A percentile compares a stretch with the other conserved stretches of the same genome.
Conservation (phyloP, 2,113 vertebrate genomes). For the Rhabdornis inornatus region DNA sequence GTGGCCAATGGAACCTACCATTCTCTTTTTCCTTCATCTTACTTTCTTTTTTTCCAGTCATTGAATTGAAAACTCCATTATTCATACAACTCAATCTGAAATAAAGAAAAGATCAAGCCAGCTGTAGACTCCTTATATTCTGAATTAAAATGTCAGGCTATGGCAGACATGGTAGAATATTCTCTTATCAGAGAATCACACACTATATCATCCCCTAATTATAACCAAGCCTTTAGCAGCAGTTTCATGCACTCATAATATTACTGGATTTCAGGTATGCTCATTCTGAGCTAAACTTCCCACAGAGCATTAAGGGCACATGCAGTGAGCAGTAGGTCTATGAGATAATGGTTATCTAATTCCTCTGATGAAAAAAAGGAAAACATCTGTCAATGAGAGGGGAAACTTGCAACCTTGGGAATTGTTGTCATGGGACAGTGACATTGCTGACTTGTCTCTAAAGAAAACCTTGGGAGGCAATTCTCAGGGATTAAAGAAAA, state of each 20-base stretch:
- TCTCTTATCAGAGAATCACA: background rate
- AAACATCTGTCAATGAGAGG: background rate
- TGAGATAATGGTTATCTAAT: background rate
- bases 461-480: background rate
- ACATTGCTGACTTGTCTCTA: background rate
- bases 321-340: background rate
- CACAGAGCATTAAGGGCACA: constrained; percentile 3
- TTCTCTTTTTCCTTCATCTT: background rate
- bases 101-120: constrained; percentile 32
- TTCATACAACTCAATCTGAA: constrained; percentile 7
- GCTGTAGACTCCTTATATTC: background rate
- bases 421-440: background rate
- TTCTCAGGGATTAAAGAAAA: background rate
- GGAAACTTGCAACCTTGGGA: background rate
- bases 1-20: background rate
- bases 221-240: constrained; percentile 36
- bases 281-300: background rate
- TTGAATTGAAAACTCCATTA: constrained; percentile 18
- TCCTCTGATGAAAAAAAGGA: background rate
- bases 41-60: background rate
- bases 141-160: constrained; percentile 28
- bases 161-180: background rate
- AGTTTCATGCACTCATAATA: constrained; percentile 10
- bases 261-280: constrained; percentile 8
- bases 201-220: background rate